phyloP scores from a whole-genome alignment of 2,113 vertebrate species.

The Ptychochromis oligacanthus region DNA sequence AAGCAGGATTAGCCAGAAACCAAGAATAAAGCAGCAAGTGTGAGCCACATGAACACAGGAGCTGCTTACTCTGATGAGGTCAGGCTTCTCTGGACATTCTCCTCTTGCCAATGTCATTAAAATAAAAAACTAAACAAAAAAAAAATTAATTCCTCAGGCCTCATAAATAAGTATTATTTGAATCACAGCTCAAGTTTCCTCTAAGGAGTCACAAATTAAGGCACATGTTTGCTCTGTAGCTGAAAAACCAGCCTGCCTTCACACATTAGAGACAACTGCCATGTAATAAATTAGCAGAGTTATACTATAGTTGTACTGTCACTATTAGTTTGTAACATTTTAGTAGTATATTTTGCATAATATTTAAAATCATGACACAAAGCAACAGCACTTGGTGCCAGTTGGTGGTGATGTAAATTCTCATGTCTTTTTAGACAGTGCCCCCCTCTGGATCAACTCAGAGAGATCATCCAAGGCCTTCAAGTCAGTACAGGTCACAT shows the following conservation, averaged over 20 bases:
- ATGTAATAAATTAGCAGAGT: background rate
- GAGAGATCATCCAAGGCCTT: slow-evolving; percentile 10
- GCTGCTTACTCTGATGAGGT: slow-evolving; percentile 51
- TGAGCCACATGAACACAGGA: slow-evolving; percentile 60
- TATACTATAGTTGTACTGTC: background rate
- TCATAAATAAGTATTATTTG: slow-evolving; percentile 49
- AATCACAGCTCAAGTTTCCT: slow-evolving; percentile 52
- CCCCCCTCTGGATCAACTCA: slow-evolving; percentile 60
- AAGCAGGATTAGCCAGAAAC: slow-evolving; percentile 39
- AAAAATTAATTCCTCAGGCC: slow-evolving; percentile 30
- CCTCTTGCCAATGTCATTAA: slow-evolving; percentile 50
- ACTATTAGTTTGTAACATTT: background rate
- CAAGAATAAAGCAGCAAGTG: slow-evolving; percentile 58
- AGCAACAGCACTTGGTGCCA: background rate
- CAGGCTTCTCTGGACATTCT: slow-evolving; percentile 39
- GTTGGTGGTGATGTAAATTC: background rate
- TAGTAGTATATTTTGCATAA: background rate
- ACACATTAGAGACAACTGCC: background rate
- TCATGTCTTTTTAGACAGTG: slow-evolving; percentile 61
- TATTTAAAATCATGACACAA: background rate
- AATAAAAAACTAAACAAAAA: slow-evolving; percentile 46
- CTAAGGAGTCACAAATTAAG: slow-evolving; percentile 18
- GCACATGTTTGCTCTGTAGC: slow-evolving; percentile 2
- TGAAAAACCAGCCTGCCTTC: background rate
- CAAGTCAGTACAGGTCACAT: background rate